phyloP scores from a whole-genome alignment of 2,888 invertebrate genomes.

The Conchocele bisecta region DNA sequence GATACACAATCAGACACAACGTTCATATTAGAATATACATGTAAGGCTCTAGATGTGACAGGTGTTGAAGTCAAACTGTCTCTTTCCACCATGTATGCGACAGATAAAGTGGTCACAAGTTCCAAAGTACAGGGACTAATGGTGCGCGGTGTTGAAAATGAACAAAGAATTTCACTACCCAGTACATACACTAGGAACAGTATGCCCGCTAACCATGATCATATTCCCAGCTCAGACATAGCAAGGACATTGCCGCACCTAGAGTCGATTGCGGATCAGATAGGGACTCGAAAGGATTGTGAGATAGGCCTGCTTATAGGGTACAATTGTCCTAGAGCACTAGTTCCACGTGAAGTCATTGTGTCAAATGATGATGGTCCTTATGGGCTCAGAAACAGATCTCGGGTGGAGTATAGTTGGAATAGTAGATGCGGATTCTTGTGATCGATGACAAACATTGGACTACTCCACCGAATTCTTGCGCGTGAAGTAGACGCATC shows the following conservation, averaged over 20 bases:
- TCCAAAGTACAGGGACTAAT: slow-evolving; percentile 24
- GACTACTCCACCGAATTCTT: no score
- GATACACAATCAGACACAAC: slow-evolving; percentile 61
- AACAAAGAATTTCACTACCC: slow-evolving; percentile 38
- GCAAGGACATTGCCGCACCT: slow-evolving; percentile 36
- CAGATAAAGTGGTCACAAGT: slow-evolving; percentile 14
- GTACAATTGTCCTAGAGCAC: slow-evolving; percentile 55
- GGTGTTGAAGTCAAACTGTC: slow-evolving; percentile 25
- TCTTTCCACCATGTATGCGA: slow-evolving; percentile 49
- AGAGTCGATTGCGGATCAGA: slow-evolving; percentile 13
- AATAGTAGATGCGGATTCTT: no score
- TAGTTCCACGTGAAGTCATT: slow-evolving; percentile 51
- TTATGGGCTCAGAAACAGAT: slow-evolving; percentile 48
- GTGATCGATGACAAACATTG: no score
- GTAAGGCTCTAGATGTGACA: slow-evolving; percentile 27
- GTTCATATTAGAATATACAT: slow-evolving; percentile 42
- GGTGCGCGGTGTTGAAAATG: slow-evolving; percentile 37
- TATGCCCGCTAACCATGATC: slow-evolving; percentile 48
- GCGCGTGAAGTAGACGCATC: no score
- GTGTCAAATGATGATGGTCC: slow-evolving; percentile 31
- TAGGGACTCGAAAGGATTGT: slow-evolving; percentile 23
- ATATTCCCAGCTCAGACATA: slow-evolving; percentile 41
- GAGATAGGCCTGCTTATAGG: slow-evolving; percentile 52
- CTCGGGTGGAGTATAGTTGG: slow-evolving; percentile 56
- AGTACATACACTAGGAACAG: slow-evolving; percentile 35